Base-by-base conservation (phyloP, 2,888 invertebrate species). In the Anaspis maculata region DNA sequence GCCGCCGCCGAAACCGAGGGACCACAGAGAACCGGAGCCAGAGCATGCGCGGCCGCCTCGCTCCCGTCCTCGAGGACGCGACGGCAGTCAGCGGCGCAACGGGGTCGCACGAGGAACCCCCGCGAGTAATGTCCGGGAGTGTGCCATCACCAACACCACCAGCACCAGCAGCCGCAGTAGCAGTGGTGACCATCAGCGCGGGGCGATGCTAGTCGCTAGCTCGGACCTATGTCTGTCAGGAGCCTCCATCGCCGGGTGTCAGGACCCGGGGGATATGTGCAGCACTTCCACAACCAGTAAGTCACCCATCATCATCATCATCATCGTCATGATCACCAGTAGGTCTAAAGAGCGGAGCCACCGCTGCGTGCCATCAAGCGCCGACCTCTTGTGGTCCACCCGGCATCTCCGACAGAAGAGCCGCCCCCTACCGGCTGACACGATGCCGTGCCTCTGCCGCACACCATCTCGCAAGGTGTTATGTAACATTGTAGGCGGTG, bases 201-300 rank as follows among this genome's bases (percentile, higher is more conserved):
- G 56, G 62, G 64, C 59, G 57, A 64, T 64, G 64, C 62, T 63
- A 64, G 62, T 64, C 56, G n/a, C n/a, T n/a, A 59, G 55, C 52
- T 52, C 56, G 51, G 61, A 63, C 64, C 58, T 65, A 66, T 66
- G 66, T 66, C 66, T 63, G 64, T 66, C 62, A 63, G 65, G 62
- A 66, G 66, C 59, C 61, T 66, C 57, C 66, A 66, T 60, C 61
- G 66, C 56, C 64, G 66, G 65, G 66, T 66, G 50, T 66, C 66
- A 57, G 66, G 66, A 59, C 65, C 66, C 64, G 66, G 65, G 53
- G 64, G 64, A 57, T 64, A 64, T 52, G 64, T 63, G 49, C 64
- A 64, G 48, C 64, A 66, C 57, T 65, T 62, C 59, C 61, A 66
- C 57, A 65, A 60, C 51, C 66, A 66, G 66, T 66, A 64, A 66